Percentiles rank a stretch among this genome's conserved stretches.
Conservation (phyloP, 2,113 vertebrate species). For the Notothenia coriiceps region DNA sequence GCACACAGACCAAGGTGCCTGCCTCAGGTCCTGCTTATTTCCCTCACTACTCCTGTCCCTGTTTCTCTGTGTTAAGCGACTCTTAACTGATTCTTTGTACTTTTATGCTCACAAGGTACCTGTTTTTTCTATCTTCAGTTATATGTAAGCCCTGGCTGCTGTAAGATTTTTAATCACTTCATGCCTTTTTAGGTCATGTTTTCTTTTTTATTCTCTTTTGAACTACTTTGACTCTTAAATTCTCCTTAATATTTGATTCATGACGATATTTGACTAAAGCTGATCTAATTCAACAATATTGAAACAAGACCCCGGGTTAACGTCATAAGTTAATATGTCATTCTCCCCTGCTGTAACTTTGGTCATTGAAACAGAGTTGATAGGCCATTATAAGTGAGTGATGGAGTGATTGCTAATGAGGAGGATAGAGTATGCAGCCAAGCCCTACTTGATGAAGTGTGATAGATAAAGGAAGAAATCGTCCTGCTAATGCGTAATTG, state of each 20-base stretch:
- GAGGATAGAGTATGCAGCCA: constrained; percentile 64
- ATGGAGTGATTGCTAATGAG: constrained; percentile 82
- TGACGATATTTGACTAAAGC: constrained; percentile 51
- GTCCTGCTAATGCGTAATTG: constrained; percentile 80
- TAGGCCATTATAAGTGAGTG: constrained; percentile 82
- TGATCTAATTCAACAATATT: constrained; percentile 65
- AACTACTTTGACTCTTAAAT: constrained; percentile 20
- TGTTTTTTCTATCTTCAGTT: constrained; percentile 29
- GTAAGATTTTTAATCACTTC: constrained; percentile 28
- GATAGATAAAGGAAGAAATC: constrained; percentile 81
- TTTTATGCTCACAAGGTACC: constrained; percentile 3
- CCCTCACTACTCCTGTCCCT: background rate
- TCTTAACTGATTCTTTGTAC: constrained; percentile 26
- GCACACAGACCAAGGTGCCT: constrained; percentile 64
- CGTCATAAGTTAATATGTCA: constrained; percentile 82
- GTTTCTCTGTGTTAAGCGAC: constrained; percentile 41
- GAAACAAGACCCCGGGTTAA: constrained; percentile 69
- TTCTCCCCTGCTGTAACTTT: constrained; percentile 75
- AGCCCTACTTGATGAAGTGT: constrained; percentile 79
- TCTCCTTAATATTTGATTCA: constrained; percentile 50
- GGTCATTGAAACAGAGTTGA: constrained; percentile 80
- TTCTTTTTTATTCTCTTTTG: constrained; percentile 28
- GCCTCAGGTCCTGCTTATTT: constrained; percentile 56
- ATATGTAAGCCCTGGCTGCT: constrained; percentile 3
- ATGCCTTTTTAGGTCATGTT: background rate